Evolutionary conservation across 2,113 vertebrate species (phyloP).

Genomic region (Melanerpes aurifrons): DNA sequence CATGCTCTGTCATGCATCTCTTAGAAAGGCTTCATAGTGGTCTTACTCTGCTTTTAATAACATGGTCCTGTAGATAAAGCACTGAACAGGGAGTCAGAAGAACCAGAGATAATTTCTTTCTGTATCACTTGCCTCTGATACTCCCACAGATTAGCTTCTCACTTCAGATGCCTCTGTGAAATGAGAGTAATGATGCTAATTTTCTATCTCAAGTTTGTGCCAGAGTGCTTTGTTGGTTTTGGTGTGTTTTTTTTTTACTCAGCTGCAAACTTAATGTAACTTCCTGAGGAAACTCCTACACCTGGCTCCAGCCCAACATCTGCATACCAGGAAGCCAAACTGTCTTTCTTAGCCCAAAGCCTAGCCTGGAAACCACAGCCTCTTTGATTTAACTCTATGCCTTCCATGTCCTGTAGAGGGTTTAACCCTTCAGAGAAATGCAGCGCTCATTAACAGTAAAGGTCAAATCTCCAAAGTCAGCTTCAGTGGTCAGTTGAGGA

Average conservation of each 20-base stretch:
- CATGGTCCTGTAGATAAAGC: background rate
- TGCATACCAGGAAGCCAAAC: background rate
- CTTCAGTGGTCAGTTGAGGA: background rate
- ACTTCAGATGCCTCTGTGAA: background rate
- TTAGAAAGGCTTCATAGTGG: background rate
- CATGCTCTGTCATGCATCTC: background rate
- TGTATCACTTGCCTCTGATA: background rate
- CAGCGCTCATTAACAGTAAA: background rate
- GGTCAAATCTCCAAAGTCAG: conserved; percentile 9
- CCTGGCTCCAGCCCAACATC: background rate
- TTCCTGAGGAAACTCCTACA: background rate
- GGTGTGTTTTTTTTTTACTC: background rate
- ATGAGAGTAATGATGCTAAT: background rate
- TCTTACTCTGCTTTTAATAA: background rate
- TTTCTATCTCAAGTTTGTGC: background rate
- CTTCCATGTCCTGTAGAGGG: background rate
- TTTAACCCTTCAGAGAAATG: conserved; percentile 45
- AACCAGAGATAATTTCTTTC: background rate
- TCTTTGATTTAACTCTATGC: background rate
- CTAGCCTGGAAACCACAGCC: background rate
- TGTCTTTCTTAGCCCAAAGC: background rate
- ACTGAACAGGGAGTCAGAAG: background rate
- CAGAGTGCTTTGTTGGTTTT: no score
- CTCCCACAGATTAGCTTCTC: background rate
- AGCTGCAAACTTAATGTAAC: background rate